Conservation (phyloP, 1,140 invertebrate species). For the Eciton burchellii region DNA sequence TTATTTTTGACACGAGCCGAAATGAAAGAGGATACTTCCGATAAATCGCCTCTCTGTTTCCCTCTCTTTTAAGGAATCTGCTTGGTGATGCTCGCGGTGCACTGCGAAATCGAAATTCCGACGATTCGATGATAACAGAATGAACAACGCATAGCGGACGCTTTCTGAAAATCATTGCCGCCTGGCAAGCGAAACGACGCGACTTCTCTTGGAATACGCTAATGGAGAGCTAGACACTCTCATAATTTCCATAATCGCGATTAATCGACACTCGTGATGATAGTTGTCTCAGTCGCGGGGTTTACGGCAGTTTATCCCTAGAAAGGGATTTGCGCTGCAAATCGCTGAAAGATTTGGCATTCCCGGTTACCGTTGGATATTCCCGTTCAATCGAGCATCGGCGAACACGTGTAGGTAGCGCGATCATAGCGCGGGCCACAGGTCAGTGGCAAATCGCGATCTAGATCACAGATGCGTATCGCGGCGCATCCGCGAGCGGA, state of each 20-base stretch:
- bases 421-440: slow-evolving; percentile 14
- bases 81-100: background rate
- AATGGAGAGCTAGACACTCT: background rate
- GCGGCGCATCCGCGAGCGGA: slow-evolving; percentile 67
- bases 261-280: background rate
- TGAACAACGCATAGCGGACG: background rate
- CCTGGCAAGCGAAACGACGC: background rate
- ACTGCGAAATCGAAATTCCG: background rate
- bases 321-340: background rate
- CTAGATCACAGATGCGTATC: slow-evolving; percentile 80
- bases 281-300: no score
- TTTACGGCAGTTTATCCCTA: no score
- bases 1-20: slow-evolving; percentile 9
- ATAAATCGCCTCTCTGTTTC: background rate
- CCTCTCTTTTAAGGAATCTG: background rate
- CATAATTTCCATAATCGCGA: background rate
- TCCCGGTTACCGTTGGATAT: background rate
- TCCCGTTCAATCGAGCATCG: background rate
- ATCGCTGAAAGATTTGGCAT: background rate
- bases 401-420: background rate
- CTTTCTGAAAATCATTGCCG: background rate
- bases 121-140: slow-evolving; percentile 10
- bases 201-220: background rate
- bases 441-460: slow-evolving; percentile 74
- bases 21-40: background rate